Evolutionary conservation across 92 coral and sea anemone genomes (phyloP).

Genomic region (Phenganax subtilis): DNA sequence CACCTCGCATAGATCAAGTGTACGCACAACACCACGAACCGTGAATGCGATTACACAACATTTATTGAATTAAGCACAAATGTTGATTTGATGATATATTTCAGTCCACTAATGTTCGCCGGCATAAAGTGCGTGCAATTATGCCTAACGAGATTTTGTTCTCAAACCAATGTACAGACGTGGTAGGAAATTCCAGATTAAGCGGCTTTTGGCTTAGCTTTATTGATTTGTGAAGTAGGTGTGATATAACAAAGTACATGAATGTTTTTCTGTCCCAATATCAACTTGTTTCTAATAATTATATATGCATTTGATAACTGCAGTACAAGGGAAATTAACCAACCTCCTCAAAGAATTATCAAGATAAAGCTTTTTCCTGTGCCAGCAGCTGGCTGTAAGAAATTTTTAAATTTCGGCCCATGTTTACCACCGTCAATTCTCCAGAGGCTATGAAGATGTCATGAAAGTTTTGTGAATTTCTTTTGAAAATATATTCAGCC

Average conservation of each 20-base stretch:
- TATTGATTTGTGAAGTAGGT: not conserved
- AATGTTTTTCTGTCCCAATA: not conserved
- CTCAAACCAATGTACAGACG: constrained; percentile 14
- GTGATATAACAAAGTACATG: not conserved
- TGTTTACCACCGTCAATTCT: no score
- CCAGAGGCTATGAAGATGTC: no score
- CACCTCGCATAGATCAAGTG: not conserved
- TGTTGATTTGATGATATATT: constrained; percentile 28
- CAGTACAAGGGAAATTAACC: no score
- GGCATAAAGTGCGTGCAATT: not conserved
- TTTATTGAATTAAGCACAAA: constrained; percentile 27
- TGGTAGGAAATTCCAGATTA: not conserved
- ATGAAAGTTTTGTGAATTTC: no score
- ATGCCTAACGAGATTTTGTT: constrained; percentile 11
- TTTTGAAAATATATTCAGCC: no score
- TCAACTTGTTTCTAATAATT: no score
- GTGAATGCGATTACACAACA: not conserved
- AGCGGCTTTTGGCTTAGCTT: constrained; percentile 6
- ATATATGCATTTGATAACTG: not conserved
- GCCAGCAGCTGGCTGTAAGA: no score
- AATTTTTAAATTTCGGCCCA: no score
- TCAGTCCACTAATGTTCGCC: not conserved
- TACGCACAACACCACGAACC: not conserved
- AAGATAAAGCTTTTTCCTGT: no score
- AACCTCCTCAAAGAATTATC: no score